Evolutionary conservation across 2,888 invertebrate genomes (phyloP).

Genomic region (Luffia ferchaultella): DNA sequence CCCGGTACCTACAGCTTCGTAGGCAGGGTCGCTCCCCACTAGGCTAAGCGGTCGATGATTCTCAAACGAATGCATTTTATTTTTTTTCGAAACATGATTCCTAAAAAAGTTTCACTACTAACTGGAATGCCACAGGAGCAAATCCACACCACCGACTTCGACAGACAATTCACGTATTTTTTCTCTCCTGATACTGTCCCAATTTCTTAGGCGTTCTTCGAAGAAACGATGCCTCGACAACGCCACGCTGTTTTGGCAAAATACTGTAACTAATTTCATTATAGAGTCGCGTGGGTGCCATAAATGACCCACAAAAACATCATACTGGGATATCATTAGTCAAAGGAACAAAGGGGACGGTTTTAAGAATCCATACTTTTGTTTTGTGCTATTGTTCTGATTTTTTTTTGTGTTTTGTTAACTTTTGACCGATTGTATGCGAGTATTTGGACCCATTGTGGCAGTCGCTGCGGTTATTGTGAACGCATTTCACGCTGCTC

Average conservation of each 20-base stretch:
- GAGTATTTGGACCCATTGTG: conserved; percentile 54
- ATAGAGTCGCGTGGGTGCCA: conserved; percentile 61
- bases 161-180: too few species aligned
- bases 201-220: conserved; percentile 42
- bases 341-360: conserved; percentile 38
- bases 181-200: conserved; percentile 31
- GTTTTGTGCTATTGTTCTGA: too few species aligned
- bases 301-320: conserved; percentile 57
- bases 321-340: conserved; percentile 45
- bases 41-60: too few species aligned
- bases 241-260: conserved; percentile 62
- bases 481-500: conserved; percentile 51
- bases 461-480: too few species aligned
- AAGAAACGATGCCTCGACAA: conserved; percentile 33
- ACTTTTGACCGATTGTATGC: conserved; percentile 42
- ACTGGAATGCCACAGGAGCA: too few species aligned
- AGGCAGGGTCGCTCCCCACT: too few species aligned
- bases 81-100: too few species aligned
- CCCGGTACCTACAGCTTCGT: too few species aligned
- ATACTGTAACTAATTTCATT: conserved; percentile 60
- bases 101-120: too few species aligned
- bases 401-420: conserved; percentile 42
- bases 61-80: too few species aligned
- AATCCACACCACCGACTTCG: too few species aligned
- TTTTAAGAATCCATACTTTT: conserved; percentile 32